These are phyloP conservation scores for Suillia variegata DNA, from an alignment of 2,888 invertebrate species.

Conservation along the genomic window DNA sequence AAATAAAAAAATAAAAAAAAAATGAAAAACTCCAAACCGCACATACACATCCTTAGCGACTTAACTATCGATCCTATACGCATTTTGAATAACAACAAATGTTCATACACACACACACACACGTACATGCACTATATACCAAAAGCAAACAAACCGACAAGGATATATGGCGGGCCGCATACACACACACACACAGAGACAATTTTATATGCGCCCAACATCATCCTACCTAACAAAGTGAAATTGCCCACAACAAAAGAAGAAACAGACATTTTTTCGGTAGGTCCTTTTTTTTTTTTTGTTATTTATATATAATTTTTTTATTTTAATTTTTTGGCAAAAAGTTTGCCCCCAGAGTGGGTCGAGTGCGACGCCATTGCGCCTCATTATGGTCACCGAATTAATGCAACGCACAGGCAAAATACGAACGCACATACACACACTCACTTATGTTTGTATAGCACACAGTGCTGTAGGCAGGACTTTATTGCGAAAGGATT, in stretches of 20 bases:
- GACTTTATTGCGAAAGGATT: too few species aligned
- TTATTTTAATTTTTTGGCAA: neutral
- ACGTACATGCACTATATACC: neutral
- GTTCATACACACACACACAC: slow-evolving; percentile 7
- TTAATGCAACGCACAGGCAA: slow-evolving; percentile 7
- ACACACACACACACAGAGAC: neutral
- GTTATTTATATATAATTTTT: neutral
- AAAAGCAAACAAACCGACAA: slow-evolving; percentile 16
- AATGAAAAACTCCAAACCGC: neutral
- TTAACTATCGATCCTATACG: neutral
- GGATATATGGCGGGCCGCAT: slow-evolving; percentile 8
- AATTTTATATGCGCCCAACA: neutral
- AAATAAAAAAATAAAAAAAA: too few species aligned
- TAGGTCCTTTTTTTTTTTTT: neutral
- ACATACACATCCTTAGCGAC: neutral
- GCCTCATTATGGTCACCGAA: slow-evolving; percentile 16
- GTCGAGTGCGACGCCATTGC: slow-evolving; percentile 4
- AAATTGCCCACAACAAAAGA: slow-evolving; percentile 5
- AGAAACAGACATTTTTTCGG: neutral
- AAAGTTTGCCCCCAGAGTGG: slow-evolving; percentile 3
- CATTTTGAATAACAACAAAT: slow-evolving; percentile 14
- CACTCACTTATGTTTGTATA: neutral
- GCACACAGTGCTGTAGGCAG: too few species aligned
- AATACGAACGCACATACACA: neutral
- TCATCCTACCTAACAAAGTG: slow-evolving; percentile 7